Evolutionary conservation across 2,113 vertebrate species (phyloP).

Genomic region (Indicator indicator): DNA sequence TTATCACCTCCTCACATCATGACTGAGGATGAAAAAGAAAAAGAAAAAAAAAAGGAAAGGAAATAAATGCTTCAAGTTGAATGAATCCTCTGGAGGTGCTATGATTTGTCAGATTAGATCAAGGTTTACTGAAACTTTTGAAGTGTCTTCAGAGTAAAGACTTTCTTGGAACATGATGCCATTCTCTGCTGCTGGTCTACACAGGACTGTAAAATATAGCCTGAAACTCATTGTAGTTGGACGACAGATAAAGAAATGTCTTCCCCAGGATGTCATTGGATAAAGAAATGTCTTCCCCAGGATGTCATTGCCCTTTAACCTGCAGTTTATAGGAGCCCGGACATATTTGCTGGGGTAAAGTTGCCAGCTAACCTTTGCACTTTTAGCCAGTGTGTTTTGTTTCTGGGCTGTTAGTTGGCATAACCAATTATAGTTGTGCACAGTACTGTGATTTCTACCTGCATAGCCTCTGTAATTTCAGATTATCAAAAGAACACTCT

Average conservation of each 20-base stretch:
- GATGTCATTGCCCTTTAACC: neutral
- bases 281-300: neutral
- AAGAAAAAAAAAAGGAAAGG: neutral
- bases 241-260: neutral
- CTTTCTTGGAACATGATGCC: neutral
- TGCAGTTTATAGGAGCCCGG: neutral
- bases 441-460: slow-evolving; percentile 47
- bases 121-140: slow-evolving; percentile 16
- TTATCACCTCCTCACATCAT: neutral
- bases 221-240: neutral
- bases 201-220: neutral
- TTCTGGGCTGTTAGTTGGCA: neutral
- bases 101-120: slow-evolving; percentile 31
- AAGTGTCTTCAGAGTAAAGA: slow-evolving; percentile 30
- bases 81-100: neutral
- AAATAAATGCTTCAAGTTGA: neutral
- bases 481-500: slow-evolving; percentile 17
- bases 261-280: neutral
- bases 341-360: neutral
- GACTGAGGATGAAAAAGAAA: neutral
- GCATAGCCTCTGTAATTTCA: slow-evolving; percentile 28
- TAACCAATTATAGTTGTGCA: neutral
- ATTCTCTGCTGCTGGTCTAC: neutral
- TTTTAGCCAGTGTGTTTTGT: neutral
- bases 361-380: neutral